Evolutionary conservation across 2,113 vertebrate genomes (phyloP).

Genomic region (Mobula birostris): DNA sequence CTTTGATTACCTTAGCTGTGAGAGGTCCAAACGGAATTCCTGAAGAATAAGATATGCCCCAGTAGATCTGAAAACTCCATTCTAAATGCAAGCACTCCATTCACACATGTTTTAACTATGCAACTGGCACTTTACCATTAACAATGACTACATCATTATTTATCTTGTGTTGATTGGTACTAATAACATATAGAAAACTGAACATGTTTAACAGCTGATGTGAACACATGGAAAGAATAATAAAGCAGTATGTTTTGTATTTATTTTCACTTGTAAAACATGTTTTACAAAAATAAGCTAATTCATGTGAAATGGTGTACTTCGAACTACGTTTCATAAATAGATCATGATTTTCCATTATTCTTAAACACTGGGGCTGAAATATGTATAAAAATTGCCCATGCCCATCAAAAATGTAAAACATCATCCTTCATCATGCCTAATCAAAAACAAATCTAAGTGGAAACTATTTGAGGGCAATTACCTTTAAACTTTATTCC

Average conservation of each 20-base stretch:
- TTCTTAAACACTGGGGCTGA: not conserved
- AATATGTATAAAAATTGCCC: not conserved
- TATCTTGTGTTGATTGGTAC: not conserved
- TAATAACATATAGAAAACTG: not conserved
- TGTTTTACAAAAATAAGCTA: not conserved
- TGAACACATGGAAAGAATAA: not conserved
- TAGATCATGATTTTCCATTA: slow-evolving; percentile 24
- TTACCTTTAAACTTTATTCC: slow-evolving; percentile 21
- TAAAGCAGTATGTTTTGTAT: not conserved
- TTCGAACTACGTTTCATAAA: not conserved
- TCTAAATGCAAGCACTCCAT: not conserved
- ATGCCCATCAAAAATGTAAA: not conserved
- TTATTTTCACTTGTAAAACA: not conserved
- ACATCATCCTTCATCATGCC: not conserved
- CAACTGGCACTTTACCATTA: not conserved
- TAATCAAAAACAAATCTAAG: not conserved
- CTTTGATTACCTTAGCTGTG: not conserved
- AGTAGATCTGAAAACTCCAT: not conserved
- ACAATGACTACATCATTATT: not conserved
- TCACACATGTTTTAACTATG: not conserved
- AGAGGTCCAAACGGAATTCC: not conserved
- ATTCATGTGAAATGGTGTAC: not conserved
- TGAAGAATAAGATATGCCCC: not conserved
- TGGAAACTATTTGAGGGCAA: not conserved
- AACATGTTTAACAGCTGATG: not conserved